Conservation (phyloP, 1,140 invertebrate genomes). For the Cotesia chilonis region DNA sequence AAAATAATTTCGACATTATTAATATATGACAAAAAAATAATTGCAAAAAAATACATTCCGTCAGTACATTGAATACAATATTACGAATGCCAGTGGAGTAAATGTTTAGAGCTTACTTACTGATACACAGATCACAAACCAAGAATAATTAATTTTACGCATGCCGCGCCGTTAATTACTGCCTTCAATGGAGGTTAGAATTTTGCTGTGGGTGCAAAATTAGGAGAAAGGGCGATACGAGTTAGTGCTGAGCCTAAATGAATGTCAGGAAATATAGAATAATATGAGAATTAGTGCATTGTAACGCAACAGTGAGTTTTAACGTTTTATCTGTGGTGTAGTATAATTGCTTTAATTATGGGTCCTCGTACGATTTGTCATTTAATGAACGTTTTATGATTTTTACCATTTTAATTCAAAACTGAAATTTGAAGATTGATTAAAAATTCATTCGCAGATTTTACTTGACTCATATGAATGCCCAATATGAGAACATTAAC, state of each 20-base stretch:
- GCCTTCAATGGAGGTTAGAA: slow-evolving; percentile 33
- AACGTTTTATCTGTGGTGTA: slow-evolving; percentile 25
- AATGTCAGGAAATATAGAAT: slow-evolving; percentile 4
- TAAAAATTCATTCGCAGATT: too few species aligned
- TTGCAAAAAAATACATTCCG: slow-evolving; percentile 24
- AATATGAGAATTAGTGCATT: slow-evolving; percentile 20
- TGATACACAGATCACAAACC: slow-evolving; percentile 29
- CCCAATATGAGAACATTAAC: too few species aligned
- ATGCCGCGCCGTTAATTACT: slow-evolving; percentile 34
- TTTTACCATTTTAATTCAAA: too few species aligned
- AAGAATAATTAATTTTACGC: slow-evolving; percentile 38
- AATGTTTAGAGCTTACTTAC: slow-evolving; percentile 24
- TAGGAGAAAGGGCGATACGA: neutral
- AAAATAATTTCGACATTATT: neutral
- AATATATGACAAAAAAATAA: neutral
- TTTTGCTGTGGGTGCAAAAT: slow-evolving; percentile 15
- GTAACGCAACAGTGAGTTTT: slow-evolving; percentile 29
- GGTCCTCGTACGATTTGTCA: neutral
- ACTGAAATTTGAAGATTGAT: too few species aligned
- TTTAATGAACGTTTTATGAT: slow-evolving; percentile 7
- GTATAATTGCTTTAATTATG: slow-evolving; percentile 19
- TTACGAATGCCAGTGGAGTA: slow-evolving; percentile 13
- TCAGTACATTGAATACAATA: slow-evolving; percentile 15
- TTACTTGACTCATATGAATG: too few species aligned
- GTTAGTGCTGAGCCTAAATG: neutral